A percentile compares a stretch with the other conserved stretches of the same genome.
Conservation (phyloP, 2,797 vertebrate genomes). For the Molossus molossus region DNA sequence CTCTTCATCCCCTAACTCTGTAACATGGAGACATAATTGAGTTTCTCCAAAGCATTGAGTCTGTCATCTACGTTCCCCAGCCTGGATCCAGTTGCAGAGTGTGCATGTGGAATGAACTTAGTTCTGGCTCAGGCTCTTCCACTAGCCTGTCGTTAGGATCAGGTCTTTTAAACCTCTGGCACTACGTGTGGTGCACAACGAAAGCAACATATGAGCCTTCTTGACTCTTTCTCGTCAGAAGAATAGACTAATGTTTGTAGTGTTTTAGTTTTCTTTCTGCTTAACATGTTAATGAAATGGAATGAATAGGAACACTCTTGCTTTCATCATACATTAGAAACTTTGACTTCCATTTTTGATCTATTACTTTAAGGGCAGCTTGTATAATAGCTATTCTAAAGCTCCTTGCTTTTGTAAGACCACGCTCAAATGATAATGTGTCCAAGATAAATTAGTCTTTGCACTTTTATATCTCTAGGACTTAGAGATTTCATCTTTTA, state of each 20-base stretch:
- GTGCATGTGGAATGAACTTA: background rate
- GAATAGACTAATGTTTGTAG: background rate
- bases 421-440: background rate
- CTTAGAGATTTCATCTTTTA: slow-evolving; percentile 22
- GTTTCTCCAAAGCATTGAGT: background rate
- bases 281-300: slow-evolving; percentile 20
- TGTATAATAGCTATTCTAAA: slow-evolving; percentile 34
- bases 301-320: background rate
- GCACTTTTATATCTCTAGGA: background rate
- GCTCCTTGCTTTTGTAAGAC: background rate
- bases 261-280: background rate
- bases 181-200: accelerated
- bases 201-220: background rate
- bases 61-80: background rate
- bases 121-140: background rate
- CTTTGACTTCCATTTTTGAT: background rate
- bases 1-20: background rate
- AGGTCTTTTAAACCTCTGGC: background rate
- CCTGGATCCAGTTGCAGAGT: background rate
- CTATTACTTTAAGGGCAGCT: background rate
- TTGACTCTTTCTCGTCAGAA: background rate
- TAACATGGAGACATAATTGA: background rate
- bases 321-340: background rate
- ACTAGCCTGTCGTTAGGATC: background rate
- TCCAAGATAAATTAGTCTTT: slow-evolving; percentile 20